Conservation (phyloP, 92 coral and sea anemone species). For the Zoanthus gigantus region DNA sequence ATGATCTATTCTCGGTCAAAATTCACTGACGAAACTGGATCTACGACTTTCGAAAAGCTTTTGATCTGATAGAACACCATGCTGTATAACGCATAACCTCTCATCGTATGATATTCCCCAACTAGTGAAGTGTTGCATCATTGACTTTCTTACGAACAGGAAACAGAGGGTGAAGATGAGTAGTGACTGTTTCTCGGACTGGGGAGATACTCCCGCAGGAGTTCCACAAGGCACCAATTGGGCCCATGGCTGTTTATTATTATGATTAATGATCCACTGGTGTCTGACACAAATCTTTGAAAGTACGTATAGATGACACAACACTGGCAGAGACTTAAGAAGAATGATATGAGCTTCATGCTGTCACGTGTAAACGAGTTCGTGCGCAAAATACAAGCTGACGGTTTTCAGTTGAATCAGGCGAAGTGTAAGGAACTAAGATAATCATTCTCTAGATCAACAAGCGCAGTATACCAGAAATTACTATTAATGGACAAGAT, state of each 20-base stretch:
- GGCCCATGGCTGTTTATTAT: constrained; percentile 38
- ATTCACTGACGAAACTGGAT: constrained; percentile 36
- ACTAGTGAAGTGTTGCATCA: background rate
- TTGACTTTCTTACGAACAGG: constrained; percentile 21
- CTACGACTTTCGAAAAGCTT: constrained; percentile 34
- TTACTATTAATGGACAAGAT: background rate
- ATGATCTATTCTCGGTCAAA: constrained; percentile 15
- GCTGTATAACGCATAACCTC: constrained; percentile 26
- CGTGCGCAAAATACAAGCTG: constrained; percentile 22
- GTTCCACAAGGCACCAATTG: background rate
- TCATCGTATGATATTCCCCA: background rate
- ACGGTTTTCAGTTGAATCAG: constrained; percentile 31
- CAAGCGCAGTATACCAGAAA: background rate
- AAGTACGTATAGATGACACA: constrained; percentile 6
- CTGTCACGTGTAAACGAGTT: constrained; percentile 34
- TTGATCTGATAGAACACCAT: constrained; percentile 41
- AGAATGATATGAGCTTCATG: constrained; percentile 35
- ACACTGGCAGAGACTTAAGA: constrained; percentile 22
- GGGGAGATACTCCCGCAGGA: constrained; percentile 32
- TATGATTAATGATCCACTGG: background rate
- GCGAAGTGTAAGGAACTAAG: constrained; percentile 22
- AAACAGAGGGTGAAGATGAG: constrained; percentile 11
- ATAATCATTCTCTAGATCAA: background rate
- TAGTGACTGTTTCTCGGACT: constrained; percentile 15
- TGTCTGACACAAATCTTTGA: constrained; percentile 17